Base-by-base conservation (phyloP, 2,888 invertebrate species). In the Margaritifera margaritifera region DNA sequence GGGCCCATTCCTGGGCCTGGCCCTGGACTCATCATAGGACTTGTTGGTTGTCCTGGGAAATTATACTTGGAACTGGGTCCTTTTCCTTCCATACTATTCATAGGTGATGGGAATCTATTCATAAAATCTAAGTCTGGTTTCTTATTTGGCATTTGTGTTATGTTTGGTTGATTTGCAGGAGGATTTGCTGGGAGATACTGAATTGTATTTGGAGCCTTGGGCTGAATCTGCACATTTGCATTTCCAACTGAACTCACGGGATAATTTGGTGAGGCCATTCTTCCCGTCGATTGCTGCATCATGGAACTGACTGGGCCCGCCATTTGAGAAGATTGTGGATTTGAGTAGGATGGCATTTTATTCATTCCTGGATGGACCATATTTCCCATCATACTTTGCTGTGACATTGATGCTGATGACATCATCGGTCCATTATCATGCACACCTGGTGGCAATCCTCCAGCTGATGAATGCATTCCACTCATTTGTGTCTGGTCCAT, bases 161-260 rank as follows among this genome's bases (percentile, higher is more conserved):
- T 74, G 53, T 70, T 76, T 50, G 82, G 78, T 72, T 86, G 83
- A 66, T 89, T 87, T 64, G 88, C 93, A 88, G 96, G 96, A n/a
- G 97, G 95, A 90, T 97, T 93, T 64, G 97, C 96, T 27, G 98
- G 98, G 90, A 98, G 93, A 92, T 98, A 98, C 92, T 98, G 98
- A 88, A 98, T 98, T 54, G 98, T 98, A 90, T 98, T 98, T 0
- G 98, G 98, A 19, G 98, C 97, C 90, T 95, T 97, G 18, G 98
- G 95, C 91, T 98, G 98, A 42, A 98, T 97, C 91, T 96, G 96
- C 66, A 91, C 89, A 90, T 96, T 97, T 60, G 94, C 93, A 79
- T 94, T 94, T 83, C 94, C 94, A 86, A 93, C 78, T 64, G 86
- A 83, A 74, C 79, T 83, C 22, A 81, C 72, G 27, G 84, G 74